Base-by-base conservation (phyloP, 2,888 invertebrate genomes). In the Chrysopilus asiliformis region DNA sequence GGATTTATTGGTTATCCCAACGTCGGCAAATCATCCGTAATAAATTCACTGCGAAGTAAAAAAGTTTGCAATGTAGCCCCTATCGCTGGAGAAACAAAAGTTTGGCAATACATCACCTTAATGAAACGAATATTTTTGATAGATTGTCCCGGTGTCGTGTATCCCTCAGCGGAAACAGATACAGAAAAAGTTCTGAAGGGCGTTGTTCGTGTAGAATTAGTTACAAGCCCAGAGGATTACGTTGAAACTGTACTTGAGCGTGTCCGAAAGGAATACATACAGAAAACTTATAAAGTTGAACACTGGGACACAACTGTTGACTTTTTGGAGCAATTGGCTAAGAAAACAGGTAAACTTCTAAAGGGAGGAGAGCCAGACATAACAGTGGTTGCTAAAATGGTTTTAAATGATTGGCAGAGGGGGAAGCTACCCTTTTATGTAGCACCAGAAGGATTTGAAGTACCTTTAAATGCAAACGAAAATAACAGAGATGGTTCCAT, bases 1-100 rank as follows among this genome's bases (percentile, higher is more conserved):
- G 98, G 98, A 2, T 84, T 99, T 48, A 93, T 99, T 57, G 98
- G 98, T 0, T 99, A 97, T 60, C 98, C 98, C 3, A 99, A 99
- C 68, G 90, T 90, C 4, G 98, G 98, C 0, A 98, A 99, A 65
- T 95, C 94, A 43, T 97, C 97, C 2, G 79, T 99, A 5, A 97
- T 99, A 45, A 99, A 98, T 60, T 90, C 98, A 1, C 66, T 99
- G 38, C 72, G 90, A 37, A 82, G 86, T 8, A 94, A 95, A 55
- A 95, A 98, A 65, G 98, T 99, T 0, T 99, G 98, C 60, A 98
- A 94, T 61, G 94, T 84, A 1, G 98, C 98, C 4, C 98, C 98
- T 0, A 90, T 99, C 52, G 97, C 98, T 39, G 98, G 98, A 4
- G 89, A 90, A 64, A 90, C 89, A 1, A 90, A 90, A 68, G 94